Evolutionary conservation across 2,888 invertebrate genomes (phyloP).

Genomic region (Synergus japonicus): DNA sequence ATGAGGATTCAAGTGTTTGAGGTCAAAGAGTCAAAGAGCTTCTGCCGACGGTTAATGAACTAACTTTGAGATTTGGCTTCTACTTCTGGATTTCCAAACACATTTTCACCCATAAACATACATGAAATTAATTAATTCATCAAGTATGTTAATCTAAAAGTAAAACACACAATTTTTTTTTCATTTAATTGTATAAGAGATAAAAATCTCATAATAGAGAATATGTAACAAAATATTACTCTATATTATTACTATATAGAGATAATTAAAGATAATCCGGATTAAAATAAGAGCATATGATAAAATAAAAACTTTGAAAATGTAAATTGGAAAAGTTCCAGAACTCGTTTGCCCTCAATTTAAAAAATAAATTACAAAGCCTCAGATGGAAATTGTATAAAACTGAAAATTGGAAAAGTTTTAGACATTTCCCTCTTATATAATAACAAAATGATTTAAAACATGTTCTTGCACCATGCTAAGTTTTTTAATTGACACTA

Average conservation of each 20-base stretch:
- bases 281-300: no score
- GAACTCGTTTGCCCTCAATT: background rate
- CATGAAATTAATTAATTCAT: background rate
- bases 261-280: no score
- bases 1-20: constrained; percentile 15
- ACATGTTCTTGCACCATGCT: background rate
- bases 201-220: background rate
- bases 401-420: background rate
- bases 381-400: background rate
- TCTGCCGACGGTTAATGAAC: constrained; percentile 7
- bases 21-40: constrained; percentile 29
- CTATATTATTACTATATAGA: no score
- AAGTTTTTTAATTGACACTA: background rate
- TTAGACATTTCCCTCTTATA: background rate
- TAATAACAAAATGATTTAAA: background rate
- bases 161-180: background rate
- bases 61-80: constrained; percentile 18
- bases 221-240: background rate
- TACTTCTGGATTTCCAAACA: background rate
- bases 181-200: background rate
- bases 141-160: background rate
- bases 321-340: background rate
- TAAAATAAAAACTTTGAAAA: background rate
- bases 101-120: background rate
- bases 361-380: background rate